Evolutionary conservation across 2,888 invertebrate genomes (phyloP), one percentile per base, ranked within the genome.

Genomic region (Melanophora roralis): DNA sequence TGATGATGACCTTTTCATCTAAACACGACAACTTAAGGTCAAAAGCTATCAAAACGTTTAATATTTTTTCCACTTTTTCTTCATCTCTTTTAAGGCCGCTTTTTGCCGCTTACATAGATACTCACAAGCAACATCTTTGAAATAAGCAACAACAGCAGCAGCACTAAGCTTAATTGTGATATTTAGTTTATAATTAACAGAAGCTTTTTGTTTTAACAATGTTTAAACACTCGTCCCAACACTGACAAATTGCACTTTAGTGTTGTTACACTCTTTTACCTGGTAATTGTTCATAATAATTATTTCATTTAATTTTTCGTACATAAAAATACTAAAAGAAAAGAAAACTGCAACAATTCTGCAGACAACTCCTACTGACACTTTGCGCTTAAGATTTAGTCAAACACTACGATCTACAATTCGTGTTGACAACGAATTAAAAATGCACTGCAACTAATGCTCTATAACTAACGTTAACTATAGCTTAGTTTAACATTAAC

Each of bases 11-110:
- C 88, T 87, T 87, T 88, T 86, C 83, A 83, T 85, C 84, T 83
- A 67, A 82, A 87, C 87, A 88, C 87, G 88, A 88, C 86, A 86
- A 85, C 84, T 86, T 85, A 82, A 87, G 88, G 88, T 88, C 86
- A 87, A 83, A 87, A 86, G 85, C 87, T 87, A 87, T 88, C 87
- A 88, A 87, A 85, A 67, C 73, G 67, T 74, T 73, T 74, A 65
- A 65, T 59, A 49, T 21, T 1, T 32, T 27, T 27, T 27, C 3
- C 6, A 27, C 27, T 27, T 65, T 59, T 60, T 51, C 16, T 27
- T 27, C n/a, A n/a, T 14, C 1, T 59, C 12, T 51, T 55, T 9
- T 2, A 19, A 55, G 67, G 78, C 76, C 82, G 75, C 80, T 77
- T 68, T 59, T 40, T 45, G 23, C 16, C 47, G 2, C 14, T n/a